Evolutionary conservation across 2,113 vertebrate species (phyloP).

Genomic region (Pelvicachromis taeniatus): DNA sequence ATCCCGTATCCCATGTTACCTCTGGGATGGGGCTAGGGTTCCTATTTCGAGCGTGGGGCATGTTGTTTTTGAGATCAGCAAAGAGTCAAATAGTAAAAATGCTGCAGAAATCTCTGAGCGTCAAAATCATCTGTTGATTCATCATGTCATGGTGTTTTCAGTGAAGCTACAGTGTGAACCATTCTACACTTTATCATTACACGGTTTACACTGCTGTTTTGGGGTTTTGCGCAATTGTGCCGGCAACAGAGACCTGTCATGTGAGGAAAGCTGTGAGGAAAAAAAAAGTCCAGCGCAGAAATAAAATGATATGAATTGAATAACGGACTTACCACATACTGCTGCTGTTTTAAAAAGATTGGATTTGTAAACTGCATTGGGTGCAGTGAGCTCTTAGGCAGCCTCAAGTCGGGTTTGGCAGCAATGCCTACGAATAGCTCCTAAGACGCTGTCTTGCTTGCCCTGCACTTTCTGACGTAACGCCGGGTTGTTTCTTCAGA

Average conservation of each 20-base stretch:
- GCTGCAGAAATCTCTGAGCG: slow-evolving; percentile 50
- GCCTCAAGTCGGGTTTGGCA: slow-evolving; percentile 70
- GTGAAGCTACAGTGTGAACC: slow-evolving; percentile 25
- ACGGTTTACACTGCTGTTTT: slow-evolving; percentile 34
- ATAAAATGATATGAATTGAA: slow-evolving; percentile 42
- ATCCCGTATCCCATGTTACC: slow-evolving; percentile 78
- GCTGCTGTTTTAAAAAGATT: slow-evolving; percentile 51
- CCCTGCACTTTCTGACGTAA: slow-evolving; percentile 79
- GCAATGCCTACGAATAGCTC: slow-evolving; percentile 71
- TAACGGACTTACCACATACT: slow-evolving; percentile 68
- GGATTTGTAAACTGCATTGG: slow-evolving; percentile 62
- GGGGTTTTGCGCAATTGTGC: slow-evolving; percentile 57
- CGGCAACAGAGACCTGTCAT: slow-evolving; percentile 65
- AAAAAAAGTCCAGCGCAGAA: slow-evolving; percentile 34
- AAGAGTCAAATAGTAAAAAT: slow-evolving; percentile 52
- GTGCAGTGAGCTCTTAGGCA: slow-evolving; percentile 63
- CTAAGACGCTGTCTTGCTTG: slow-evolving; percentile 71
- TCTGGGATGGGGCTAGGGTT: slow-evolving; percentile 79
- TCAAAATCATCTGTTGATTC: slow-evolving; percentile 53
- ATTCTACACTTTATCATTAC: slow-evolving; percentile 32
- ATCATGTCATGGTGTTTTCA: slow-evolving; percentile 61
- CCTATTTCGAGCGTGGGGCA: slow-evolving; percentile 80
- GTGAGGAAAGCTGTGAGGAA: slow-evolving; percentile 52
- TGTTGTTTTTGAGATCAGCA: slow-evolving; percentile 66
- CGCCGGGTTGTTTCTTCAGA: slow-evolving; percentile 62